Conservation (phyloP, 1,140 invertebrate genomes). For the Delia radicum region DNA sequence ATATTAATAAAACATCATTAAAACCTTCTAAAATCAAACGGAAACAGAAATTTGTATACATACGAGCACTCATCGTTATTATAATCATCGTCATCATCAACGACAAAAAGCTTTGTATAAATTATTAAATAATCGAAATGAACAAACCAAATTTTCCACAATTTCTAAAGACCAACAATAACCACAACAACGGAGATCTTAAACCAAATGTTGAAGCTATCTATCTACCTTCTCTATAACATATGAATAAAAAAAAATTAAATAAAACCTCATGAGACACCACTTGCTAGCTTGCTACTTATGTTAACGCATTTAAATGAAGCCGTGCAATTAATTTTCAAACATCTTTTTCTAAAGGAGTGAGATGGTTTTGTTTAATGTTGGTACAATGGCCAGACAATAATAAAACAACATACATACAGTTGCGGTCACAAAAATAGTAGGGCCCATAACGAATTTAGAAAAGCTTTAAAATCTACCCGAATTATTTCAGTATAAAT, state of each 20-base stretch:
- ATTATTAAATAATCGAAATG: background rate
- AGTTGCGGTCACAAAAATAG: too few relatives aligned
- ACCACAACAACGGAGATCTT: background rate
- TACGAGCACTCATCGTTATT: background rate
- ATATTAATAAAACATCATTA: too few relatives aligned
- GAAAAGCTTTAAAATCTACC: too few relatives aligned
- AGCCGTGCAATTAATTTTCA: constrained; percentile 4
- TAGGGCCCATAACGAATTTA: too few relatives aligned
- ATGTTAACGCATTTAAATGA: constrained; percentile 4
- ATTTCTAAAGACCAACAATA: background rate
- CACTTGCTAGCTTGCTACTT: background rate
- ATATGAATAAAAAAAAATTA: background rate
- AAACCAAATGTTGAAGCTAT: background rate
- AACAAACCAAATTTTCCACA: background rate
- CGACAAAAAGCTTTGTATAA: background rate
- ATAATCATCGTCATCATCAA: background rate
- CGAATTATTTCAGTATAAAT: too few relatives aligned
- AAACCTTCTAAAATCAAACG: background rate
- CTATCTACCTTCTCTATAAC: background rate
- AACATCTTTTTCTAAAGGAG: background rate
- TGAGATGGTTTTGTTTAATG: background rate
- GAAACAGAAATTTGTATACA: background rate
- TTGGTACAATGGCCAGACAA: background rate
- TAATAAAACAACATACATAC: background rate
- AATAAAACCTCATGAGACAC: background rate